Percentiles rank a stretch among this genome's conserved stretches.
Evolutionary conservation across 2,888 invertebrate genomes (phyloP).

Genomic region (Glyphotaelius pellucidus): DNA sequence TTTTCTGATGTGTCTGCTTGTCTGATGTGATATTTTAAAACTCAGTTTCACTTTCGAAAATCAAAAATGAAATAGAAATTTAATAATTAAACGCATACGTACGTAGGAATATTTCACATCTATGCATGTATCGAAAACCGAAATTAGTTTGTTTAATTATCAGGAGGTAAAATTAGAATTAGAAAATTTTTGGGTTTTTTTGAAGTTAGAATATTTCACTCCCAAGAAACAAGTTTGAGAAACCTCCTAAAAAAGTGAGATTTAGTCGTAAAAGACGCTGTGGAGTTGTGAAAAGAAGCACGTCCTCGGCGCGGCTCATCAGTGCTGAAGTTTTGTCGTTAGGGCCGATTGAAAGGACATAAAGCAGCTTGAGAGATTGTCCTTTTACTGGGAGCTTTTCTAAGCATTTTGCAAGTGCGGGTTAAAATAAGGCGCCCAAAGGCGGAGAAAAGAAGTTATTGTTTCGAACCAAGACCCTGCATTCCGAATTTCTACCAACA

Average conservation of each 20-base stretch:
- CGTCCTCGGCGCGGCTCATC: slow-evolving; percentile 63
- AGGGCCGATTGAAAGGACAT: slow-evolving; percentile 64
- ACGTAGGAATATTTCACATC: no score
- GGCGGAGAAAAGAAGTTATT: not conserved
- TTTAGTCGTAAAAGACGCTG: not conserved
- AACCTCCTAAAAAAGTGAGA: not conserved
- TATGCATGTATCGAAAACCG: no score
- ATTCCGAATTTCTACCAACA: no score
- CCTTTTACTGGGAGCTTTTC: slow-evolving; percentile 65
- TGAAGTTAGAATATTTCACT: not conserved
- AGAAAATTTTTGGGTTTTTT: no score
- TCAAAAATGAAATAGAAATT: no score
- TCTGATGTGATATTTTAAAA: no score
- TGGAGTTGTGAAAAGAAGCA: slow-evolving; percentile 60
- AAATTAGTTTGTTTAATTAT: no score
- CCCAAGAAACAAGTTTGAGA: not conserved
- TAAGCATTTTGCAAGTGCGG: slow-evolving; percentile 66
- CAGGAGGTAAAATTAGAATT: no score
- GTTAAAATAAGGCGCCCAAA: slow-evolving; percentile 59
- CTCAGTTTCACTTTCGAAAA: no score
- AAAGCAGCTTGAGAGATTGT: slow-evolving; percentile 64
- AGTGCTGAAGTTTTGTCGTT: slow-evolving; percentile 65
- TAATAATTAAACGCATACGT: no score
- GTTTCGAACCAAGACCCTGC: not conserved
- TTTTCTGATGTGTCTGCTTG: no score